Evolutionary conservation across 1,140 invertebrate genomes (phyloP), one percentile per base, ranked within the genome.

Genomic region (Chironomus tepperi): DNA sequence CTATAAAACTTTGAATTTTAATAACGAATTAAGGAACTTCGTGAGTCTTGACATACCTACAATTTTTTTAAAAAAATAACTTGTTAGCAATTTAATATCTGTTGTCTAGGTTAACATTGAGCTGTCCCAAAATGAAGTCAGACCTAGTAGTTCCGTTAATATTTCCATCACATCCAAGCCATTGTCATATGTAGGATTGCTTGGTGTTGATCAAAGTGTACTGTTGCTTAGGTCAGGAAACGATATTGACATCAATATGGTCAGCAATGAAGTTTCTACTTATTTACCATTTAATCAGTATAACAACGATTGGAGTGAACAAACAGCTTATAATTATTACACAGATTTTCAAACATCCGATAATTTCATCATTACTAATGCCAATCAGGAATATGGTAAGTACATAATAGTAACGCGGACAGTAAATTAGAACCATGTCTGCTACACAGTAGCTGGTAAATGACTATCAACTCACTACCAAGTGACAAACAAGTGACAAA

Each of bases 121-220:
- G 79, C 78, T 88, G 3, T 85, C 83, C 64, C 82, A 86, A 1
- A 83, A 84, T 34, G 85, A 89, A 82, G 86, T 86, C 1, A 84
- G 84, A 78, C 91, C 91, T 12, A 90, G 89, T 10, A 83, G 86
- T 10, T 84, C 86, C 10, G 86, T 93, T 3, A 86, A 89, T 76
- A 80, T 94, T 0, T 85, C 84, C 0, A 85, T 96, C 6, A 84
- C 85, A 43, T 87, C 93, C 0, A 90, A 89, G 80, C 90, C 92
- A 2, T 89, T 93, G 79, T 93, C 93, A 2, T 89, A 89, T 75
- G 87, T 96, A 74, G 91, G 91, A 72, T 79, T 96, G n/a, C 82
- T 94, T 74, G 93, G 90, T 1, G 87, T 96, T 12, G 94, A 96
- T 83, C 91, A 95, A 80, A 91, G 91, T 82, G 90, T 93, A 2